Base-by-base conservation (phyloP, 2,113 vertebrate species). In the Takifugu flavidus region DNA sequence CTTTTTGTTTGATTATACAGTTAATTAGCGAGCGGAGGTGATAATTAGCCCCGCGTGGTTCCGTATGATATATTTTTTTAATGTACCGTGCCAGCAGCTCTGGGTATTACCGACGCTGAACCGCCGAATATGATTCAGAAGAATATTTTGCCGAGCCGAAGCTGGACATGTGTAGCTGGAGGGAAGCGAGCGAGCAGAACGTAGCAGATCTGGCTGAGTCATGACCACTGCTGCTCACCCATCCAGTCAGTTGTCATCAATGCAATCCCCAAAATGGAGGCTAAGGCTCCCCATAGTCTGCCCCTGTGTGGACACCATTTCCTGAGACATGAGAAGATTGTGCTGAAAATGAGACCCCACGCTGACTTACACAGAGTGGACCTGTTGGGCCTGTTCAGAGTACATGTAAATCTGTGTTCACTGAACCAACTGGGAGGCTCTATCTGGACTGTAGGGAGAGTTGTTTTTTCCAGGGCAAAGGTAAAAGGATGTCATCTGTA, bases 191-290 rank as follows among this genome's bases (percentile, higher is more conserved):
- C 75, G 75, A 83, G 78, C 57, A 51, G 65, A 83, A 78, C 74
- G 49, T 70, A 73, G 65, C 69, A 70, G 65, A 75, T 83, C 78
- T 67, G 81, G 73, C 84, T 85, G 84, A 85, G 75, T 86, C 85
- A 88, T 72, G 83, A 78, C 75, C 74, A 59, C 66, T 67, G 74
- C 75, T 80, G 76, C 71, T 84, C 70, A 74, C 74, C 70, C 73
- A 72, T 29, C 51, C 72, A 77, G 83, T 78, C 77, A 71, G 65
- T 57, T 67, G 43, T 71, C 63, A 80, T 87, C 76, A 78, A 72
- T 55, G 39, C 77, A 66, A 59, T 60, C 58, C 43, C 78, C 77
- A 85, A 85, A 86, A 88, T 87, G 82, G 81, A 71, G 71, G 73
- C 76, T 47, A 65, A 68, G 20, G 72, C 65, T 47, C 53, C 65